Base-by-base conservation (phyloP, 2,797 vertebrate genomes). In the Halcyon smyrnensis region DNA sequence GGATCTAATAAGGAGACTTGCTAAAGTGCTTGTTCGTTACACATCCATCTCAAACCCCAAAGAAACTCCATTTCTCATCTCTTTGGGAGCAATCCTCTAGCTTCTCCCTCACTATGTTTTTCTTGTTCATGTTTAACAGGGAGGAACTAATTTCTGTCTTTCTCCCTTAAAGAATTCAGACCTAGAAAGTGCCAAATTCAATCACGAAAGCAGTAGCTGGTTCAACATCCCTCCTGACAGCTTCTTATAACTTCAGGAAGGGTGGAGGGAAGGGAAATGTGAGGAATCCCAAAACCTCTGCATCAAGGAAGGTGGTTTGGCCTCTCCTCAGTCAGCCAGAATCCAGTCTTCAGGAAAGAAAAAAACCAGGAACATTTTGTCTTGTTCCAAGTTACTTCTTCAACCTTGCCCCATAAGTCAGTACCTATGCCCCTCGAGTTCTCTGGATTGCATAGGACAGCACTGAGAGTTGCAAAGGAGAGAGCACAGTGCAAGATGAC, bases 101-200 rank as follows among this genome's bases (percentile, higher is more conserved):
- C 36, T 78, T 81, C 70, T 90, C 71, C 59, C 63, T 24, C 39
- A 81, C 39, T 76, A 28, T 9, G 15, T 50, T 85, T 25, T 74
- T 91, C 84, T 82, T 94, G 48, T 89, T 95, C 90, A 4, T 75
- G 80, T 83, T 93, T 62, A 95, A 71, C 80, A 87, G 39, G 54
- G 41, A 95, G 60, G 84, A 94, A 95, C 64, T 87, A 94, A 95
- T 95, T 68, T 70, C 84, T 93, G 70, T 57, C 92, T 87, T 87
- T 71, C 74, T 90, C 87, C 67, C 56, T 80, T 71, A 74, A 90
- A 62, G 45, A 89, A 64, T 8, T 1, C 30, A 87, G 84, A 65
- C 51, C 34, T 65, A 94, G 37, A 80, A 94, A 92, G 88, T 88
- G 90, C 71, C 96, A 95, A 62, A 90, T 87, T 62, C 57, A 92